Percentiles rank a stretch among this genome's conserved stretches.
Conservation (phyloP, 1,140 invertebrate genomes). For the Rhynchophorus ferrugineus region DNA sequence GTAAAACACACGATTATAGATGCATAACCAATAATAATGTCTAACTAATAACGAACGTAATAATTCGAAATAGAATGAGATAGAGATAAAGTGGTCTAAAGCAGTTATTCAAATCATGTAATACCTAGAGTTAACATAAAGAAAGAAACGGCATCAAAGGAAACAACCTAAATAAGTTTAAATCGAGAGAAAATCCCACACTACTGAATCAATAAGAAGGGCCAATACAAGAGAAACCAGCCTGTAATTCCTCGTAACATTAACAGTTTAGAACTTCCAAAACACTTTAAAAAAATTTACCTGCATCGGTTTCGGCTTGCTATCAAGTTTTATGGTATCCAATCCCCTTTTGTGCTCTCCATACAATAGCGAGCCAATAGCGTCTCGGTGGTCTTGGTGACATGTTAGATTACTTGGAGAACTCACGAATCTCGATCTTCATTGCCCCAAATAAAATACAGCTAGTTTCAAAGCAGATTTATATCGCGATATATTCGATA, state of each 20-base stretch:
- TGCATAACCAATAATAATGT: no score
- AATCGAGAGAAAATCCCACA: no score
- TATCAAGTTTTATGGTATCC: conserved; percentile 24
- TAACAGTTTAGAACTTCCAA: conserved; percentile 18
- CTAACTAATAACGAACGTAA: no score
- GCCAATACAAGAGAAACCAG: neutral
- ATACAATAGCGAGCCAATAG: conserved; percentile 23
- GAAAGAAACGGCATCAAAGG: no score
- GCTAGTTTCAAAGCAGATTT: conserved; percentile 23
- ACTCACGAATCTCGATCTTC: conserved; percentile 12
- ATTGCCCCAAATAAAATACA: conserved; percentile 23
- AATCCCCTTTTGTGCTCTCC: conserved; percentile 19
- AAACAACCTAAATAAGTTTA: no score
- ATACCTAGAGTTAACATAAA: no score
- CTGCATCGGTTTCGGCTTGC: conserved; percentile 19
- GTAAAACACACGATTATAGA: no score
- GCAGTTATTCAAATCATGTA: no score
- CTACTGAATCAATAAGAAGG: no score
- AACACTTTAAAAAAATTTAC: conserved; percentile 22
- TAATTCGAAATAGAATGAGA: no score
- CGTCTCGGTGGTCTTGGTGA: conserved; percentile 21
- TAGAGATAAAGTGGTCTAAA: no score
- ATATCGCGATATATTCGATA: conserved; percentile 17
- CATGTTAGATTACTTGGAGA: conserved; percentile 20
- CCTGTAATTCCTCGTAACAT: conserved; percentile 9